These are phyloP conservation scores for Eupeodes luniger DNA, from an alignment of 2,888 invertebrate genomes.

Conservation along the genomic window DNA sequence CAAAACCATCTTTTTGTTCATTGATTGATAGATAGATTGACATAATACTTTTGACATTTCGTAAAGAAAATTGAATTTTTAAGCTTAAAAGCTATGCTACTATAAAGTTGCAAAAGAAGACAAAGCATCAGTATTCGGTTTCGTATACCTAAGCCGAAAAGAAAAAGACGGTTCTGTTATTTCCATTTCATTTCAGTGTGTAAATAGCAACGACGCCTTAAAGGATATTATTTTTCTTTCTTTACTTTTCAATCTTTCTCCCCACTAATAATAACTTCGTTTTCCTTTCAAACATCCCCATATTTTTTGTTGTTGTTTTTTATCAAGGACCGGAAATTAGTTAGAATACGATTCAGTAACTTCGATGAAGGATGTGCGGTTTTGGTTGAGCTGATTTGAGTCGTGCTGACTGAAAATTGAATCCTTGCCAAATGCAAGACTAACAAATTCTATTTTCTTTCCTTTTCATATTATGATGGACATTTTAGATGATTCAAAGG, in stretches of 20 bases:
- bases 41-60: too few relatives aligned
- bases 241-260: background rate
- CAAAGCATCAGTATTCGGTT: too few relatives aligned
- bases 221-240: background rate
- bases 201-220: background rate
- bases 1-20: too few relatives aligned
- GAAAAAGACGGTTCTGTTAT: background rate
- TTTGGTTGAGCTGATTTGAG: conserved; percentile 3
- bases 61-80: too few relatives aligned
- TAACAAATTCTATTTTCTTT: conserved; percentile 40
- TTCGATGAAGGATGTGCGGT: conserved; percentile 14
- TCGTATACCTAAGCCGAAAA: too few relatives aligned
- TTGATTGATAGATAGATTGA: too few relatives aligned
- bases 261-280: conserved; percentile 6
- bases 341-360: conserved; percentile 44
- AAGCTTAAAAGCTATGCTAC: too few relatives aligned
- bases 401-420: conserved; percentile 23
- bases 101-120: too few relatives aligned
- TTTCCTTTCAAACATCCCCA: background rate
- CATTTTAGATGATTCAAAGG: conserved; percentile 47
- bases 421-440: conserved; percentile 49
- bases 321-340: conserved; percentile 42
- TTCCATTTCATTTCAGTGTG: conserved; percentile 21
- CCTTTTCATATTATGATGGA: conserved; percentile 27
- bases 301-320: conserved; percentile 9